Evolutionary conservation across 2,113 vertebrate genomes (phyloP), one percentile per base, ranked within the genome.

Genomic region (Pristiophorus japonicus): DNA sequence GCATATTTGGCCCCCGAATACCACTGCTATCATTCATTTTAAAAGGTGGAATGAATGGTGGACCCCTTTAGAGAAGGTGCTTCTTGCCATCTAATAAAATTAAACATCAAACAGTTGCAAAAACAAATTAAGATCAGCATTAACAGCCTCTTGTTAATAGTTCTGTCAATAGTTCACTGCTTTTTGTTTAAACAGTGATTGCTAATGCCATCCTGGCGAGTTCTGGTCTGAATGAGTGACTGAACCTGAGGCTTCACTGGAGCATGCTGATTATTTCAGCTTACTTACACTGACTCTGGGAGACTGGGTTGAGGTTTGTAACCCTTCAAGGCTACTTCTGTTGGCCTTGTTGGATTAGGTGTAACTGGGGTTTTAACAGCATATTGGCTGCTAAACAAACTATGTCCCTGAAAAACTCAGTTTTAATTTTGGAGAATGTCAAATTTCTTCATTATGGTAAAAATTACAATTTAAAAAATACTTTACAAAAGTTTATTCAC

Each of bases 121-220:
- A 51, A 91, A 91, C 11, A 34, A 91, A 20, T 42, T 42, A 18
- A 4, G 88, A 63, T 91, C 6, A 38, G 88, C 18, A n/a, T 91
- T n/a, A 91, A 63, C 55, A 51, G n/a, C 59, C 59, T n/a, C 30
- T 42, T 81, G 75, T 55, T 16, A 1, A n/a, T 30, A 34, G 34
- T 90, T 38, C 88, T 91, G 88, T 38, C 88, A 62, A 63, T 63
- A 38, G 59, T 38, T 91, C 62, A n/a, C 59, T 38, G 63, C 1
- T n/a, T 38, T 38, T 91, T 34, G 62, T 63, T 91, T 91, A 91
- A 91, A 63, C 18, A 91, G 88, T 91, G 59, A 91, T 59, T 63
- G 20, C 34, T 55, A 38, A 63, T 16, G 16, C 20, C 88, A 38
- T 38, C 12, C 14, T 38, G n/a, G 27, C 4, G 4, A 5, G 38